Evolutionary conservation across 2,888 invertebrate genomes (phyloP).

Genomic region (Cerceris rybyensis): DNA sequence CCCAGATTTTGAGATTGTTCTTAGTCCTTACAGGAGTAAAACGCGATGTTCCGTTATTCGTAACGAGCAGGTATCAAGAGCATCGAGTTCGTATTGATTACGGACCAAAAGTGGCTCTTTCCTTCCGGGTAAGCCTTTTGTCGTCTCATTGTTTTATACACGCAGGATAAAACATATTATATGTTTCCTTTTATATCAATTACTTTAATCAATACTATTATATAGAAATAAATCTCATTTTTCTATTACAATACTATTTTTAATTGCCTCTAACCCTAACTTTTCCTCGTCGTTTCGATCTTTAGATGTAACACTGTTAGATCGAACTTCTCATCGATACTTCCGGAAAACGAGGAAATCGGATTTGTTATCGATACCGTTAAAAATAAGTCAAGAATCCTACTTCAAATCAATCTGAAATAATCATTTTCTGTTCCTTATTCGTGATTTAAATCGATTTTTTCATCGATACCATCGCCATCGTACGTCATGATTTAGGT

Average conservation of each 20-base stretch:
- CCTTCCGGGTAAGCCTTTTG: conserved; percentile 19
- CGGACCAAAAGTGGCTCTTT: conserved; percentile 36
- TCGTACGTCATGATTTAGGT: neutral
- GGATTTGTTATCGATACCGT: too few species aligned
- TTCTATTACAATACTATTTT: too few species aligned
- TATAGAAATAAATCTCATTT: too few species aligned
- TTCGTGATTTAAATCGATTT: neutral
- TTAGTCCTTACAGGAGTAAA: neutral
- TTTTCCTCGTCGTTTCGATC: too few species aligned
- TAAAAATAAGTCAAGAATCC: too few species aligned
- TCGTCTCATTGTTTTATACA: conserved; percentile 16
- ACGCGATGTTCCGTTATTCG: conserved; percentile 15
- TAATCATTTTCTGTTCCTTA: neutral
- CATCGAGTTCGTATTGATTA: conserved; percentile 36
- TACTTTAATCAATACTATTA: too few species aligned
- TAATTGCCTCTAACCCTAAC: too few species aligned
- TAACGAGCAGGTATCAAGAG: conserved; percentile 41
- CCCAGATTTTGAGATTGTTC: conserved; percentile 6
- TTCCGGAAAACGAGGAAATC: too few species aligned
- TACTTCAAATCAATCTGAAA: neutral
- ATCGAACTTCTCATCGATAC: too few species aligned
- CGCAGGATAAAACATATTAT: conserved; percentile 14
- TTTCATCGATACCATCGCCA: conserved; percentile 2
- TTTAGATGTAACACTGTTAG: too few species aligned
- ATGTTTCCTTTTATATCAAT: neutral